phyloP scores from a whole-genome alignment of 2,888 invertebrate genomes.

The Tupiocoris notatus region DNA sequence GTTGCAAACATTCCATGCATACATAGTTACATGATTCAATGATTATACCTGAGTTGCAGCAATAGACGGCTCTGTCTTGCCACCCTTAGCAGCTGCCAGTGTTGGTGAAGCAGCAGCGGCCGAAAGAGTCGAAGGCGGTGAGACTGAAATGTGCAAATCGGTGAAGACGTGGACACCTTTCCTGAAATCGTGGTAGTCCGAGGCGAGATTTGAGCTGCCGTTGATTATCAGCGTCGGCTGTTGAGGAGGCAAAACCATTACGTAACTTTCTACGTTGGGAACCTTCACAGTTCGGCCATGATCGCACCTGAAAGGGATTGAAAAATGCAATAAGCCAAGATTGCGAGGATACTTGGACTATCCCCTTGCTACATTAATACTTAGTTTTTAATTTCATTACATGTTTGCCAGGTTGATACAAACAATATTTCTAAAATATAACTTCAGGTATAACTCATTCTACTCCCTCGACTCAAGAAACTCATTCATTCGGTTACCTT shows the following conservation, averaged over 20 bases:
- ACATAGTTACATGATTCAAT: neutral
- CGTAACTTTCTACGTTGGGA: constrained; percentile 76
- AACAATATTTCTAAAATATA: too few species aligned
- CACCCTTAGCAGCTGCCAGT: constrained; percentile 44
- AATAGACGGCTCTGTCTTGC: constrained; percentile 34
- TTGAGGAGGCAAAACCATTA: constrained; percentile 83
- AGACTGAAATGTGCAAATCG: constrained; percentile 73
- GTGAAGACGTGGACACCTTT: constrained; percentile 86
- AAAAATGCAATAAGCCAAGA: too few species aligned
- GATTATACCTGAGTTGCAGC: neutral
- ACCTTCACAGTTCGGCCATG: constrained; percentile 72
- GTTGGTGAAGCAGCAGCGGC: neutral
- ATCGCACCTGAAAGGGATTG: constrained; percentile 61
- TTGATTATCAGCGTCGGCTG: constrained; percentile 80
- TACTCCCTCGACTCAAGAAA: too few species aligned
- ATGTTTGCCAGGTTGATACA: too few species aligned
- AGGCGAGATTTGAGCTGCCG: constrained; percentile 77
- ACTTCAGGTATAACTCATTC: too few species aligned
- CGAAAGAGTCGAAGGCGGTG: constrained; percentile 49
- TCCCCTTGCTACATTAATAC: too few species aligned
- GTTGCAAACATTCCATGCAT: too few species aligned
- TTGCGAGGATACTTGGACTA: too few species aligned
- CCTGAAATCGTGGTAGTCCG: constrained; percentile 81
- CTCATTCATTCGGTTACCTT: too few species aligned
- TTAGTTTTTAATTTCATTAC: too few species aligned